These are phyloP conservation scores for Elaeidobius kamerunicus DNA, from an alignment of 2,888 invertebrate species.

Conservation along the genomic window DNA sequence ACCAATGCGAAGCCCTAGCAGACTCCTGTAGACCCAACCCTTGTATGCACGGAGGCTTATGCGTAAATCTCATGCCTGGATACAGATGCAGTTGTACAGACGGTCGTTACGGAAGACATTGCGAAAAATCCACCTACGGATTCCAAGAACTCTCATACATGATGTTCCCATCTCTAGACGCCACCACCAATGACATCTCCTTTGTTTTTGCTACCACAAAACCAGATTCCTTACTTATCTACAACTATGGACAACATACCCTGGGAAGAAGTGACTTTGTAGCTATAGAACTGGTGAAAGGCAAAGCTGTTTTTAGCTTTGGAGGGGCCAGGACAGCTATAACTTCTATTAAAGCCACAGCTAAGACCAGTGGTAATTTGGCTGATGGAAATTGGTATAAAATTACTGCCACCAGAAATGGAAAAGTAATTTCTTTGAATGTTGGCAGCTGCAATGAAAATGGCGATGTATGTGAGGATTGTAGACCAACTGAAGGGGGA, in stretches of 20 bases:
- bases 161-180: slow-evolving; percentile 81
- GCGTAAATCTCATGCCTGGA: slow-evolving; percentile 83
- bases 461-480: slow-evolving; percentile 83
- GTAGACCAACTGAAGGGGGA: slow-evolving; percentile 74
- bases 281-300: slow-evolving; percentile 82
- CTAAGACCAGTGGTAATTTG: slow-evolving; percentile 59
- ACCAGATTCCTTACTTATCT: slow-evolving; percentile 80
- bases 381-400: slow-evolving; percentile 91
- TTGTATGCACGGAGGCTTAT: slow-evolving; percentile 86
- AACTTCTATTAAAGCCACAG: slow-evolving; percentile 70
- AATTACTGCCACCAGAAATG: slow-evolving; percentile 86
- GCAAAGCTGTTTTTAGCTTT: slow-evolving; percentile 84
- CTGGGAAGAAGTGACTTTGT: slow-evolving; percentile 91
- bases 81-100: slow-evolving; percentile 83
- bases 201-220: slow-evolving; percentile 89
- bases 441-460: slow-evolving; percentile 79
- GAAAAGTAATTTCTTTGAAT: slow-evolving; percentile 81
- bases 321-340: slow-evolving; percentile 87
- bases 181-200: slow-evolving; percentile 87
- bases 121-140: slow-evolving; percentile 86
- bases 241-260: slow-evolving; percentile 85
- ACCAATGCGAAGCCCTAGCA: slow-evolving; percentile 82
- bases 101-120: slow-evolving; percentile 86
- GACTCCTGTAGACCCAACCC: slow-evolving; percentile 92
- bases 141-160: slow-evolving; percentile 88